Percentiles rank a stretch among this genome's conserved stretches.
phyloP scores from a whole-genome alignment of 2,113 vertebrate species.

The Syngnathoides biaculeatus region DNA sequence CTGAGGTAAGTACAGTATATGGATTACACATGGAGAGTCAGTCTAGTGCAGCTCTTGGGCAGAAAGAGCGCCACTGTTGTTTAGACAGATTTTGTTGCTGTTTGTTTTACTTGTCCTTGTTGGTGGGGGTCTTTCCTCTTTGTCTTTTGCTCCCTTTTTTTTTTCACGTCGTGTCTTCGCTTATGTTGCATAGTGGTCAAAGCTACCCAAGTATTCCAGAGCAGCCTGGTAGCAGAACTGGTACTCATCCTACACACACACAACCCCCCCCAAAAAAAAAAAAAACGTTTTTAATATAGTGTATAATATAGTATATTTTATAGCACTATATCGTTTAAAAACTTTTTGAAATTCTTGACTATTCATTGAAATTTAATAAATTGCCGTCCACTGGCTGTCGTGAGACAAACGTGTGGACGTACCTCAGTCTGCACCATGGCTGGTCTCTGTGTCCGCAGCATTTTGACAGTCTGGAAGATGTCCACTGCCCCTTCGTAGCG shows the following conservation, averaged over 20 bases:
- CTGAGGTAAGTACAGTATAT: slow-evolving; percentile 81
- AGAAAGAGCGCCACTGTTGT: slow-evolving; percentile 39
- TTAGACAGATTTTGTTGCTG: slow-evolving; percentile 38
- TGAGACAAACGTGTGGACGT: not conserved
- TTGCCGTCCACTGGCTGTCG: not conserved
- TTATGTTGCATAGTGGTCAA: slow-evolving; percentile 99
- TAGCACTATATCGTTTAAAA: too few relatives aligned
- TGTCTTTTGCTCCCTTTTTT: not conserved
- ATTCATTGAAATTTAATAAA: not conserved
- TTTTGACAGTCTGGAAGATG: slow-evolving; percentile 99
- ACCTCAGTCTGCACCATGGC: slow-evolving; percentile 99
- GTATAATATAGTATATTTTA: too few relatives aligned
- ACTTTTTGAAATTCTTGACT: not conserved
- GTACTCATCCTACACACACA: slow-evolving; percentile 88
- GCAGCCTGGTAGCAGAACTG: slow-evolving; percentile 97
- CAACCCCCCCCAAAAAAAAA: too few relatives aligned
- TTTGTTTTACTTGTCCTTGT: slow-evolving; percentile 54
- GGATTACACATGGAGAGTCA: slow-evolving; percentile 74
- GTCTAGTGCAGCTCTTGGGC: slow-evolving; percentile 43
- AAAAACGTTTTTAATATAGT: too few relatives aligned
- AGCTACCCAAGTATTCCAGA: slow-evolving; percentile 93
- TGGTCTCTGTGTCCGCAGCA: slow-evolving; percentile 95
- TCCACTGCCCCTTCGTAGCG: slow-evolving; percentile 98
- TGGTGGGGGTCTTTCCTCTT: slow-evolving; percentile 30
- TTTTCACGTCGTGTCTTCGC: slow-evolving; percentile 39